Conservation (phyloP, 2,797 vertebrate species). For the Coreius guichenoti region DNA sequence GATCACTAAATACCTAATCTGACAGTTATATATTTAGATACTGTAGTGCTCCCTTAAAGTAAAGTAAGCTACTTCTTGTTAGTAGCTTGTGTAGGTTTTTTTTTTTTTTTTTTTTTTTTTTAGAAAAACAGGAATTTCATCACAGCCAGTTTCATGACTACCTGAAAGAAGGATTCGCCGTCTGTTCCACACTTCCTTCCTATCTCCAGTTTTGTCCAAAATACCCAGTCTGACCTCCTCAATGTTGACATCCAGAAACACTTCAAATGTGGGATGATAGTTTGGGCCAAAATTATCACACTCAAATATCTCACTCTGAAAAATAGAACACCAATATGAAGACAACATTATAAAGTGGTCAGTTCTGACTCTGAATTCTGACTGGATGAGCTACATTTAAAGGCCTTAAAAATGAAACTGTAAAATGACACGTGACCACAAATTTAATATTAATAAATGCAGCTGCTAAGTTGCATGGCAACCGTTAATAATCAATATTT, state of each 20-base stretch:
- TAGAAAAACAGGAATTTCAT: too few species aligned
- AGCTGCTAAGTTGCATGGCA: too few species aligned
- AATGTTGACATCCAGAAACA: not conserved
- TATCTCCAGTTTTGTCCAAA: not conserved
- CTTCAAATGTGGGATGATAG: constrained; percentile 49
- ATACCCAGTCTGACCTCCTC: not conserved
- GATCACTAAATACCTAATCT: too few species aligned
- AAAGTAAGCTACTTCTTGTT: too few species aligned
- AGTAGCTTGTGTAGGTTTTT: too few species aligned
- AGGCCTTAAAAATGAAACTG: not conserved
- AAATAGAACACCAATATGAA: not conserved
- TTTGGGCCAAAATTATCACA: constrained; percentile 16
- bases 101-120: too few species aligned
- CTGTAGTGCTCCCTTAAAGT: too few species aligned
- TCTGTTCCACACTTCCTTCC: constrained; percentile 26
- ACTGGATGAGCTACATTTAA: not conserved
- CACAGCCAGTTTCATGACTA: not conserved
- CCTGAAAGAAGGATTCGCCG: constrained; percentile 11
- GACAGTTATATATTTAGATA: too few species aligned
- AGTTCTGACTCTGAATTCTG: not conserved
- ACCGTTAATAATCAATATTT: too few species aligned
- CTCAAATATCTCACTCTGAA: constrained; percentile 19
- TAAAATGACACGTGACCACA: not conserved
- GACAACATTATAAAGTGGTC: not conserved
- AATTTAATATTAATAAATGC: not conserved